Evolutionary conservation across 2,797 vertebrate genomes (phyloP), one percentile per base, ranked within the genome.

Genomic region (Acrossocheilus wenchowensis): DNA sequence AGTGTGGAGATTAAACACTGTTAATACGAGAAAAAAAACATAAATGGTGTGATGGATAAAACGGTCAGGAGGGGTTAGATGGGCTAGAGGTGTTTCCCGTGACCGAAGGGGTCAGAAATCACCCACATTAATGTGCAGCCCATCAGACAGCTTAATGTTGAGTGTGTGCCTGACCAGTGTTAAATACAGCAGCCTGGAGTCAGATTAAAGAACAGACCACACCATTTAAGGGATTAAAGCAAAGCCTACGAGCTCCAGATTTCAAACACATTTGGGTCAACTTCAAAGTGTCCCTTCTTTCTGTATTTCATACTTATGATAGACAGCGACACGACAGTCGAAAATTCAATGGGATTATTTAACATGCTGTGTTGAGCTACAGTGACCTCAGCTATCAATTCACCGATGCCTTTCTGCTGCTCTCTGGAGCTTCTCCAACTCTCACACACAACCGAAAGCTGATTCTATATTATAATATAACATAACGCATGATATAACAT

Each of bases 71-170:
- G 62, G 34, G 62, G 21, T 78, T 26, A 68, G 60, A 75, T 14
- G 23, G 26, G 14, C 57, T 68, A 4, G 43, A 84, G 57, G 60
- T 3, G 14, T 26, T 66, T 41, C 36, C 75, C 0, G 10, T 41
- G 73, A 84, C 73, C 30, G 3, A 3, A 68, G 45, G 57, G 73
- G 73, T 89, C 89, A 91, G 90, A 91, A 90, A 92, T 93, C 91
- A 93, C 88, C 88, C 78, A 80, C 88, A 89, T 23, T 82, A 39
- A 82, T 82, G 92, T 88, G 89, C 82, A 90, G 92, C 92, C 94
- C 93, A 92, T 88, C 45, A 84, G 91, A 90, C 92, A 90, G 92
- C 91, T 93, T 90, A 86, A 48, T 86, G 86, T 36, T 39, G 71
- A 62, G 54, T 83, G 39, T 45, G 36, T 62, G 71, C 41, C 71